Evolutionary conservation across 2,113 vertebrate species (phyloP).

Genomic region (Oreocharis arfaki): DNA sequence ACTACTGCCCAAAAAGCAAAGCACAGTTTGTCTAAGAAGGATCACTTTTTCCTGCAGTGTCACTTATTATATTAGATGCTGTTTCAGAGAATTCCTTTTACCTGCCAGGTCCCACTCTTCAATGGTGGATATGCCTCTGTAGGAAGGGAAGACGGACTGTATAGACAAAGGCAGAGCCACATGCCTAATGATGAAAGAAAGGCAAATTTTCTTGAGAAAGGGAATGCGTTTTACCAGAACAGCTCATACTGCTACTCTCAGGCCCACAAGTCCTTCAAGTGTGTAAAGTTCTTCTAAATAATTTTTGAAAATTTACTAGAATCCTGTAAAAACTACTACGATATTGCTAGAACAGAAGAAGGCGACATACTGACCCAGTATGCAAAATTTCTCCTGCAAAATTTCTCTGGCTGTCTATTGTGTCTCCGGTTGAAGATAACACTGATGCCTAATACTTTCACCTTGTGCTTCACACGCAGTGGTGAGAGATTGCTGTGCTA

Average conservation of each 20-base stretch:
- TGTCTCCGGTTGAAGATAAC: not conserved
- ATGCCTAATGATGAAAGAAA: not conserved
- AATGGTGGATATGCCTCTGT: not conserved
- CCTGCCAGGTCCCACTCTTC: not conserved
- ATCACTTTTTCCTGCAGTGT: not conserved
- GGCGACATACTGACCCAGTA: not conserved
- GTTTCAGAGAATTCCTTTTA: not conserved
- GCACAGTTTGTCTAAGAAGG: not conserved
- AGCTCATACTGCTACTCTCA: not conserved
- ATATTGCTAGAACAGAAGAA: not conserved
- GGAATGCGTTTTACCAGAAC: not conserved
- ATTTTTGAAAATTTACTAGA: not conserved
- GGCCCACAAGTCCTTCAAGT: not conserved
- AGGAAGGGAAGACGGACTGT: not conserved
- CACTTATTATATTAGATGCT: not conserved
- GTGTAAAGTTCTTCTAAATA: not conserved
- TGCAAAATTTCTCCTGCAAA: not conserved
- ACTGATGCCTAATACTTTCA: not conserved
- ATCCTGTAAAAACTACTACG: not conserved
- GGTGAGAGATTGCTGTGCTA: not conserved
- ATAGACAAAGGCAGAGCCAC: not conserved
- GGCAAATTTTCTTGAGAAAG: not conserved
- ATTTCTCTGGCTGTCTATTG: not conserved
- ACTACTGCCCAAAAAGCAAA: not conserved
- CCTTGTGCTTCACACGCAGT: not conserved